These are phyloP conservation scores for Corapipo altera DNA, from an alignment of 2,113 vertebrate species.

Conservation along the genomic window DNA sequence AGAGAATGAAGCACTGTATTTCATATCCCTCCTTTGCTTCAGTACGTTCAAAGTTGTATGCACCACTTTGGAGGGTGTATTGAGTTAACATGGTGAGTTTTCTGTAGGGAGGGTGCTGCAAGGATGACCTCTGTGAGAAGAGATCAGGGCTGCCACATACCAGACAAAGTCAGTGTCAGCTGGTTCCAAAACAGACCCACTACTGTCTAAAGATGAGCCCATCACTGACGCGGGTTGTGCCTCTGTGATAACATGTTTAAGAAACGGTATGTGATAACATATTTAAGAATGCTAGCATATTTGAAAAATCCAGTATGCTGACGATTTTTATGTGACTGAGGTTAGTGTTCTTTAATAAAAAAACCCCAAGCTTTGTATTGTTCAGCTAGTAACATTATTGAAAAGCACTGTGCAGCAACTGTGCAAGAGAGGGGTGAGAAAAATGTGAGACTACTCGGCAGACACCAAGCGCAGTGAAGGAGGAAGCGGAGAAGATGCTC, in stretches of 20 bases:
- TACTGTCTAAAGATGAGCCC: not conserved
- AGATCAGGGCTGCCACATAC: not conserved
- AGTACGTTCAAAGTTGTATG: not conserved
- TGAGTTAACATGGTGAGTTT: not conserved
- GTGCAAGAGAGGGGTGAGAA: not conserved
- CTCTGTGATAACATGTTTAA: not conserved
- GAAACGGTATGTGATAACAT: not conserved
- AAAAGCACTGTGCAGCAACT: not conserved
- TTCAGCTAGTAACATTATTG: not conserved
- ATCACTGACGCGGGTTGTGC: rapidly evolving
- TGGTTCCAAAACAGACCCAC: not conserved
- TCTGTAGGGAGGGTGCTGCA: not conserved
- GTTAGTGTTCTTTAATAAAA: not conserved
- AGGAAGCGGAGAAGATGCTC: rapidly evolving
- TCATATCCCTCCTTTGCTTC: not conserved
- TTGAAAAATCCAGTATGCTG: not conserved
- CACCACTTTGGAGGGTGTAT: not conserved
- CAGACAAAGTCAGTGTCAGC: not conserved
- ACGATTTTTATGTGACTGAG: not conserved
- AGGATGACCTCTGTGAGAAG: not conserved
- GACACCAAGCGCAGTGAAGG: not conserved
- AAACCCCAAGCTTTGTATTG: not conserved
- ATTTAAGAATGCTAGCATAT: not conserved
- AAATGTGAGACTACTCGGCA: not conserved
- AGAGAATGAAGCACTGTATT: not conserved